A percentile compares a stretch with the other conserved stretches of the same genome.
These are phyloP conservation scores for Pterois miles DNA, from an alignment of 2,797 vertebrate species.

Conservation along the genomic window DNA sequence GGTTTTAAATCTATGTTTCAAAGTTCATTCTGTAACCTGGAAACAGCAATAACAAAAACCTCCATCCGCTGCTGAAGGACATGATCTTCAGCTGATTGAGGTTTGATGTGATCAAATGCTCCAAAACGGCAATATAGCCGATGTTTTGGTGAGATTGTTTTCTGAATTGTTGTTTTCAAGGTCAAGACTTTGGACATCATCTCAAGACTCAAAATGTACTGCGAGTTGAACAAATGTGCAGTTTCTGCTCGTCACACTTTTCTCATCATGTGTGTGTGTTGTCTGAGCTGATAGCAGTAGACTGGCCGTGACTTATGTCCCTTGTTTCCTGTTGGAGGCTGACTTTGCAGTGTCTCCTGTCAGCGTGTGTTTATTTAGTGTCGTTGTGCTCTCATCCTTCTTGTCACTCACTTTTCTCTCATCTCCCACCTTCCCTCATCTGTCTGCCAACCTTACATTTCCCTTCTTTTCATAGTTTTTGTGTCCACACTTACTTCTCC, in stretches of 20 bases:
- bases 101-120: background rate
- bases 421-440: background rate
- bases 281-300: conserved; percentile 6
- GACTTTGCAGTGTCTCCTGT: background rate
- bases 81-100: background rate
- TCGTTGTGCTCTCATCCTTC: background rate
- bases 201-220: background rate
- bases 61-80: background rate
- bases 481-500: background rate
- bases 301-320: conserved; percentile 38
- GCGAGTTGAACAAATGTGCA: background rate
- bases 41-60: background rate
- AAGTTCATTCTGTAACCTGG: background rate
- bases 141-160: background rate
- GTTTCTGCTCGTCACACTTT: background rate
- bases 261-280: conserved; percentile 2
- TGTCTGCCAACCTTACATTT: conserved; percentile 10
- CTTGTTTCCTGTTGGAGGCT: conserved; percentile 33
- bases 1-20: background rate
- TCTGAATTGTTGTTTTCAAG: background rate
- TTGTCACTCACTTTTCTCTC: background rate
- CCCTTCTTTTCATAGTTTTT: conserved; percentile 13
- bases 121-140: background rate
- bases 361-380: conserved; percentile 26
- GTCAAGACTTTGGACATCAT: background rate